phyloP scores from a whole-genome alignment of 2,797 vertebrate species.

The Novumbra hubbsi region DNA sequence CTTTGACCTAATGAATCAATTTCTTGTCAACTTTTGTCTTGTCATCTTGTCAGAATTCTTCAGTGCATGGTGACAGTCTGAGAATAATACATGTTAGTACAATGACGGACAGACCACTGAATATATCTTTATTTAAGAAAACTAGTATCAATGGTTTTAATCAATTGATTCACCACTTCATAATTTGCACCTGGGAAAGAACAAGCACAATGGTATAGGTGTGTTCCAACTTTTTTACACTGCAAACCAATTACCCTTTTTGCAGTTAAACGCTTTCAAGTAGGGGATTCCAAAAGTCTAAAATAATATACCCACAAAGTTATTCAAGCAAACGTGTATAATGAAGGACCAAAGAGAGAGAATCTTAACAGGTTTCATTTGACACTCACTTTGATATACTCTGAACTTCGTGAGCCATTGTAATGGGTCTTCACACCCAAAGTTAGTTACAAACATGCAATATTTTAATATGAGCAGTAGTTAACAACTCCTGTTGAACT shows the following conservation, averaged over 20 bases:
- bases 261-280: background rate
- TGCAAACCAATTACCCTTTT: background rate
- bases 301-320: background rate
- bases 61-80: no score
- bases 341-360: background rate
- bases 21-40: no score
- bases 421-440: no score
- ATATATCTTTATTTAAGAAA: background rate
- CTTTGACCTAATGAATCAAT: no score
- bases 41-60: no score
- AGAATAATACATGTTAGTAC: background rate
- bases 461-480: no score
- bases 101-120: background rate
- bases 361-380: background rate
- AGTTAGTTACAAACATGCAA: no score
- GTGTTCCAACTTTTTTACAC: no score
- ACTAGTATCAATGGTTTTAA: background rate
- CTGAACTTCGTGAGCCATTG: no score
- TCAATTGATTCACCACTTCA: background rate
- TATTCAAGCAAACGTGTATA: background rate
- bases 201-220: no score
- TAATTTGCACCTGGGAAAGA: background rate
- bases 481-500: no score
- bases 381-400: background rate
- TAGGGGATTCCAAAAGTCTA: background rate